Percentiles rank a stretch among this genome's conserved stretches.
Evolutionary conservation across 2,113 vertebrate genomes (phyloP).

Genomic region (Zootoca vivipara): DNA sequence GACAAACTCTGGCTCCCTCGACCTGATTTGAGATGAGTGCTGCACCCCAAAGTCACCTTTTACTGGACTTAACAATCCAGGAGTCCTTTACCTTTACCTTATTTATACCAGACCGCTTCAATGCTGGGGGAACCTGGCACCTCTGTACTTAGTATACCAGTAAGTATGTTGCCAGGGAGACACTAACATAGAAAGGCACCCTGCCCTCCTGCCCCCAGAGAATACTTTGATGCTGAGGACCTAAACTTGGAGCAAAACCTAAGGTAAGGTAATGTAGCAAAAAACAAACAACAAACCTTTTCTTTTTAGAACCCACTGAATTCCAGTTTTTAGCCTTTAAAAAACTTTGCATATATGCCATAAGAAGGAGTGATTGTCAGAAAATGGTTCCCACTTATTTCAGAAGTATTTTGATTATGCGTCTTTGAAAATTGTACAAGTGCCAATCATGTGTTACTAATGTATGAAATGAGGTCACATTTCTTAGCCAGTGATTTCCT

Average conservation of each 20-base stretch:
- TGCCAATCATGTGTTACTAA: neutral
- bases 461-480: constrained; percentile 1
- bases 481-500: neutral
- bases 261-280: neutral
- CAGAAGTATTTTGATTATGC: neutral
- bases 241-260: neutral
- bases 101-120: no score
- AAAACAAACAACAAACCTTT: neutral
- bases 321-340: neutral
- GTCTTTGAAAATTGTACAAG: neutral
- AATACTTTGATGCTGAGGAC: neutral
- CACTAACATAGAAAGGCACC: no score
- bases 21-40: no score
- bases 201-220: no score
- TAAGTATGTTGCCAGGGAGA: no score
- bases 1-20: no score
- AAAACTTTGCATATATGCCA: neutral
- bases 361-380: neutral
- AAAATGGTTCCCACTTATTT: neutral
- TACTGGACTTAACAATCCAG: no score
- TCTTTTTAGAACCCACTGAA: neutral
- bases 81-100: no score
- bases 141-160: no score
- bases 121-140: no score
- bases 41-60: no score